Evolutionary conservation across 2,113 vertebrate genomes (phyloP).

Genomic region (Steatornis caripensis): DNA sequence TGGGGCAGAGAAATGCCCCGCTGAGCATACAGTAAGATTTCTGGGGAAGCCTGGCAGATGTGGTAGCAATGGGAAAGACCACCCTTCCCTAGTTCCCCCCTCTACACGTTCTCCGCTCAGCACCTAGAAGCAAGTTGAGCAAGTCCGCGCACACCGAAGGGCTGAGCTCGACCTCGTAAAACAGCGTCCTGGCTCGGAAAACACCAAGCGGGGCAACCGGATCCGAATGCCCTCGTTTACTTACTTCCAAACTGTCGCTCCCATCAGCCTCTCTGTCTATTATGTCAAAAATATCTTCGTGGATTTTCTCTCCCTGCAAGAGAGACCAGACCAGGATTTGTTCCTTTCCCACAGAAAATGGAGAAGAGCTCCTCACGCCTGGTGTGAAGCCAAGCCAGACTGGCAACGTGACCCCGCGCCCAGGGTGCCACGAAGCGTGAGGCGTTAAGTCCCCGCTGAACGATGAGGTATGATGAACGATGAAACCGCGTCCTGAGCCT

Average conservation of each 20-base stretch:
- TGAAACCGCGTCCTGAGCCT: no score
- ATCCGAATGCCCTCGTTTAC: neutral
- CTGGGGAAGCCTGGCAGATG: neutral
- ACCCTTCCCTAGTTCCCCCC: neutral
- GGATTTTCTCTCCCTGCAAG: conserved; percentile 94
- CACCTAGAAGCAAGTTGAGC: neutral
- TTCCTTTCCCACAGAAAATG: neutral
- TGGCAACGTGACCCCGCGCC: neutral
- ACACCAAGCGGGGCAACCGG: accelerated
- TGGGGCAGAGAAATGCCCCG: neutral
- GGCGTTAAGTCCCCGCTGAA: neutral
- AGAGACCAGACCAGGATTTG: neutral
- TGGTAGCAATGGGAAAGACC: neutral
- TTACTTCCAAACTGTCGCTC: conserved; percentile 97
- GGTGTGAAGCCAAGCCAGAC: neutral
- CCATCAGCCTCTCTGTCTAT: conserved; percentile 98
- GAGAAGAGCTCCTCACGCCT: neutral
- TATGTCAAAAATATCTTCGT: conserved; percentile 98
- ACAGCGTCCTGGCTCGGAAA: neutral
- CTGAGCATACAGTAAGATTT: neutral
- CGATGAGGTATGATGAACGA: no score
- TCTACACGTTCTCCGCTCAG: neutral
- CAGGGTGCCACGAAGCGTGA: neutral
- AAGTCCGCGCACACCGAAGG: neutral
- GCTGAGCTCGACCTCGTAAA: neutral